phyloP scores from a whole-genome alignment of 92 coral and sea anemone genomes.

The Blastomussa wellsi region DNA sequence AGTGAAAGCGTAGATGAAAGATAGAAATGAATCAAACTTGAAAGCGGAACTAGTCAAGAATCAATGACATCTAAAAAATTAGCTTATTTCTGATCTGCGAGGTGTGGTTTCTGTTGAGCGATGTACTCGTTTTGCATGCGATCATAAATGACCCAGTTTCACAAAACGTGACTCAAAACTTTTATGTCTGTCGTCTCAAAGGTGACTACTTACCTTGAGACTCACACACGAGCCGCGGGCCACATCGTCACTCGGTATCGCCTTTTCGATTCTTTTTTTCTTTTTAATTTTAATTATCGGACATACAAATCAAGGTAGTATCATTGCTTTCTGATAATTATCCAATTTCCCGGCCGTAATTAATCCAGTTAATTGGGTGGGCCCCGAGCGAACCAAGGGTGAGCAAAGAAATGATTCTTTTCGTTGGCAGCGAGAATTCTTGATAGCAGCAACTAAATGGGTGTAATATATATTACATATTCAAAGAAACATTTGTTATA shows the following conservation, averaged over 20 bases:
- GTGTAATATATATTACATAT: neutral
- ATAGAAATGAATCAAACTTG: neutral
- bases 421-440: neutral
- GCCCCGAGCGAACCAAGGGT: neutral
- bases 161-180: neutral
- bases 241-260: neutral
- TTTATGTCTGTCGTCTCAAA: neutral
- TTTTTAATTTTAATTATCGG: neutral
- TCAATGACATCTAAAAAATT: neutral
- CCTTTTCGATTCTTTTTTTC: neutral
- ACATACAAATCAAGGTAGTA: neutral
- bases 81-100: neutral
- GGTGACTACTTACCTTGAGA: neutral
- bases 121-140: neutral
- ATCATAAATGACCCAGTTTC: neutral
- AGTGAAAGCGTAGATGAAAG: neutral
- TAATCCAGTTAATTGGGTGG: conserved; percentile 2
- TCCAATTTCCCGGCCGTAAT: neutral
- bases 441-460: neutral
- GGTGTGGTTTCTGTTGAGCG: neutral
- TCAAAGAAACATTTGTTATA: neutral
- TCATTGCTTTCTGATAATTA: neutral
- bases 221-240: neutral
- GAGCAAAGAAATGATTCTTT: neutral
- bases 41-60: neutral